Evolutionary conservation across 1,140 invertebrate species (phyloP).

Genomic region (Yoshiicerus persimilis): DNA sequence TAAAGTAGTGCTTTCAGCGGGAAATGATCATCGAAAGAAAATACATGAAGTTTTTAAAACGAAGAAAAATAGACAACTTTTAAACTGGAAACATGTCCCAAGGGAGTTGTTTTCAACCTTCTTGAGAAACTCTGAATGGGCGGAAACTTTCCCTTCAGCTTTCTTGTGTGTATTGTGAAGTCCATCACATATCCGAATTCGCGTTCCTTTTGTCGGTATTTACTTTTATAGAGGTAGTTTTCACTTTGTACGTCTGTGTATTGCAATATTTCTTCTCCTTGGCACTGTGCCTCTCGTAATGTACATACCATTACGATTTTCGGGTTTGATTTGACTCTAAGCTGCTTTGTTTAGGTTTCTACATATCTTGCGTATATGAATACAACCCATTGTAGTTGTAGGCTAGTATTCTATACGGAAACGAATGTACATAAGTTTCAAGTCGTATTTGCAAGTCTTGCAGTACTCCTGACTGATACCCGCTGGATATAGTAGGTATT

Average conservation of each 20-base stretch:
- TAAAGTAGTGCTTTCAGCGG: not conserved
- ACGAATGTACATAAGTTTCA: too few relatives aligned
- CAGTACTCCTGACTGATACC: too few relatives aligned
- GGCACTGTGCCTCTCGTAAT: not conserved
- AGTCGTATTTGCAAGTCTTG: too few relatives aligned
- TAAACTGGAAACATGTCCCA: conserved; percentile 14
- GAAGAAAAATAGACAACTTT: conserved; percentile 20
- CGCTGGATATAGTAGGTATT: too few relatives aligned
- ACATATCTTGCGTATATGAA: too few relatives aligned
- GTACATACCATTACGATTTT: not conserved
- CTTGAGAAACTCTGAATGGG: not conserved
- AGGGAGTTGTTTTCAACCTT: not conserved
- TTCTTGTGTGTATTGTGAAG: not conserved
- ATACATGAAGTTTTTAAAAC: conserved; percentile 4
- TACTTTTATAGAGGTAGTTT: not conserved
- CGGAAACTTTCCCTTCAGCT: not conserved
- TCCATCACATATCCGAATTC: not conserved
- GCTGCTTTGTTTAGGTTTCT: not conserved
- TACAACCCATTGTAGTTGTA: too few relatives aligned
- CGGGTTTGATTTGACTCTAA: not conserved
- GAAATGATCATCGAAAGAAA: conserved; percentile 1
- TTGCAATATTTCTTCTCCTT: not conserved
- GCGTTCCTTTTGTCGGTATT: conserved; percentile 15
- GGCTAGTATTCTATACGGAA: too few relatives aligned
- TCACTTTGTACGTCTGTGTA: not conserved